Evolutionary conservation across 2,113 vertebrate species (phyloP).

Genomic region (Vombatus ursinus): DNA sequence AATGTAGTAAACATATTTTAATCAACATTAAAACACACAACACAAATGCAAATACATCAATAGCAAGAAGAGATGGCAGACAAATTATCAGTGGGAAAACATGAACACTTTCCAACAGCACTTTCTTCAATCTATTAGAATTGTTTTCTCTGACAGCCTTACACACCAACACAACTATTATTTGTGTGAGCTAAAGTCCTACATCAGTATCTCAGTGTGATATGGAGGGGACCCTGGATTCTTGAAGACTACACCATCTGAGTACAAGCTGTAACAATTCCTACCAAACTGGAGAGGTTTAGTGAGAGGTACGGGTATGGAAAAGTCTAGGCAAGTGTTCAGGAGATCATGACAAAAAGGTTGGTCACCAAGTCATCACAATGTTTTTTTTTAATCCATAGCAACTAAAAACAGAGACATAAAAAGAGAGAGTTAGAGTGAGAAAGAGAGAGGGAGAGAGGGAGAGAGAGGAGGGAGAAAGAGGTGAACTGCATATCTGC

Average conservation of each 20-base stretch:
- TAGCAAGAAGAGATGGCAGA: constrained; percentile 56
- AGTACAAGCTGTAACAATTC: background rate
- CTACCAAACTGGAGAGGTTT: background rate
- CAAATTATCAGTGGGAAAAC: constrained; percentile 37
- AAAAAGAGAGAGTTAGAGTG: background rate
- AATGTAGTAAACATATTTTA: constrained; percentile 68
- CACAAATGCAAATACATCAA: constrained; percentile 59
- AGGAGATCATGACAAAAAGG: background rate
- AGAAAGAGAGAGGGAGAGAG: background rate
- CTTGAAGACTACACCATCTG: background rate
- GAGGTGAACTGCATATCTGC: background rate
- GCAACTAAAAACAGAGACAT: background rate
- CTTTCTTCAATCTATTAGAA: background rate
- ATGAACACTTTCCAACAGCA: constrained; percentile 34
- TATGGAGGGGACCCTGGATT: background rate
- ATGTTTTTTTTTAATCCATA: background rate
- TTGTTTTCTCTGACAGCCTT: background rate
- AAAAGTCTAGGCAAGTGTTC: background rate
- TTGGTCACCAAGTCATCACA: background rate
- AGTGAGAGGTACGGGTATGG: background rate
- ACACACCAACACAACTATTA: background rate
- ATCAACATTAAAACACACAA: constrained; percentile 68
- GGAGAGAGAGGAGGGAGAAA: background rate
- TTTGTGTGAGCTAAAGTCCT: background rate
- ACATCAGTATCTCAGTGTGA: background rate